A percentile compares a stretch with the other conserved stretches of the same genome.
These are phyloP conservation scores for Urocitellus parryii DNA, from an alignment of 2,113 vertebrate genomes.

Conservation along the genomic window DNA sequence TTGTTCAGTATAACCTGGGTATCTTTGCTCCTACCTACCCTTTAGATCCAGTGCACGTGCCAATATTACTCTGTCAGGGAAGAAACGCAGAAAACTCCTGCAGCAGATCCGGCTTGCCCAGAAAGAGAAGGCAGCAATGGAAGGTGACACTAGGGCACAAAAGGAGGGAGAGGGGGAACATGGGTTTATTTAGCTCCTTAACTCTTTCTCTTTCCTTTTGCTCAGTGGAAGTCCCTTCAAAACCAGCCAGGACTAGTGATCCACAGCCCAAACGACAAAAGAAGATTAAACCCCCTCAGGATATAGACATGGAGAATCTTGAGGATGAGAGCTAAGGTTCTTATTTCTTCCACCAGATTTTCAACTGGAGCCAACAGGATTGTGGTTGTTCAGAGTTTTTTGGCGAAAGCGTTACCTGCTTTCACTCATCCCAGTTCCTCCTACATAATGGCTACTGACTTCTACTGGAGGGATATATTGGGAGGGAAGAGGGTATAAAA, in stretches of 20 bases:
- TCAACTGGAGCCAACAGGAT: neutral
- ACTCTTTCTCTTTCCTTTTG: neutral
- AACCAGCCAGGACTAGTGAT: constrained; percentile 58
- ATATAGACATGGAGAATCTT: constrained; percentile 82
- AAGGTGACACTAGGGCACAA: constrained; percentile 83
- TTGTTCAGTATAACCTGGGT: neutral
- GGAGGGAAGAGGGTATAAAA: neutral
- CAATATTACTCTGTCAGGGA: constrained; percentile 94
- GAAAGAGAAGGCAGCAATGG: constrained; percentile 86
- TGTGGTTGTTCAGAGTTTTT: constrained; percentile 33
- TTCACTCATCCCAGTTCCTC: neutral
- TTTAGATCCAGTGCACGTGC: constrained; percentile 90
- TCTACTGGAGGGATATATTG: neutral
- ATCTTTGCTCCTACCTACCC: neutral
- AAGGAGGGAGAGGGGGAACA: neutral
- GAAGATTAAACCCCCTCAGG: constrained; percentile 68
- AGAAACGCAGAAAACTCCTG: constrained; percentile 92
- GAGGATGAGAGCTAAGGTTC: constrained; percentile 50
- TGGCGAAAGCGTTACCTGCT: neutral
- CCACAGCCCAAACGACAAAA: constrained; percentile 28
- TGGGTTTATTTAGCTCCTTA: neutral
- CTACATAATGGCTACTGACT: neutral
- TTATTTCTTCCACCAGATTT: neutral
- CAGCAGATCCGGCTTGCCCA: constrained; percentile 91
- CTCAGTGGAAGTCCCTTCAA: constrained; percentile 76